Evolutionary conservation across 2,113 vertebrate genomes (phyloP).

Genomic region (Mirza zaza): DNA sequence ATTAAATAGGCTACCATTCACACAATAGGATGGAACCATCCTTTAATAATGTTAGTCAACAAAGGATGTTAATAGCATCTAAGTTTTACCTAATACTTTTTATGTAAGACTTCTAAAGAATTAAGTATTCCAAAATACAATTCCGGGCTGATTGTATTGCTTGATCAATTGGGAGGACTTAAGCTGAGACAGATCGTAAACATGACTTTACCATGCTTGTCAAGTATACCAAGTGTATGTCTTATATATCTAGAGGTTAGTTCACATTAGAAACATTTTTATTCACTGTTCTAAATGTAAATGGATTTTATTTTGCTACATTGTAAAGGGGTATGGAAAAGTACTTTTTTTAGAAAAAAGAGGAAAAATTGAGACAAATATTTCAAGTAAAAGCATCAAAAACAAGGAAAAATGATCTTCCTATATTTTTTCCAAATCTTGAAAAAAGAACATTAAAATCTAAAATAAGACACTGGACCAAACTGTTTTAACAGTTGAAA

Average conservation of each 20-base stretch:
- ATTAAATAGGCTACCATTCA: not conserved
- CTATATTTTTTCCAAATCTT: slow-evolving; percentile 2
- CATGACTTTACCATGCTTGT: not conserved
- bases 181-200: not conserved
- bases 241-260: not conserved
- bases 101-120: not conserved
- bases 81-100: not conserved
- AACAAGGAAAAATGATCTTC: not conserved
- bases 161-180: not conserved
- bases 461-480: not conserved
- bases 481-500: not conserved
- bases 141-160: not conserved
- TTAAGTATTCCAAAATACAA: not conserved
- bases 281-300: not conserved
- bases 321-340: not conserved
- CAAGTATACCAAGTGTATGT: not conserved
- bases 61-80: not conserved
- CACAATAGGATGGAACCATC: accelerated
- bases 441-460: not conserved
- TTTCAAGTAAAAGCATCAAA: not conserved
- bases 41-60: slow-evolving; percentile 34
- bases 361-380: not conserved
- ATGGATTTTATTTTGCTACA: not conserved
- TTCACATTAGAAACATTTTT: not conserved
- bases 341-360: not conserved